Evolutionary conservation across 2,113 vertebrate genomes (phyloP).

Genomic region (Calonectris borealis): DNA sequence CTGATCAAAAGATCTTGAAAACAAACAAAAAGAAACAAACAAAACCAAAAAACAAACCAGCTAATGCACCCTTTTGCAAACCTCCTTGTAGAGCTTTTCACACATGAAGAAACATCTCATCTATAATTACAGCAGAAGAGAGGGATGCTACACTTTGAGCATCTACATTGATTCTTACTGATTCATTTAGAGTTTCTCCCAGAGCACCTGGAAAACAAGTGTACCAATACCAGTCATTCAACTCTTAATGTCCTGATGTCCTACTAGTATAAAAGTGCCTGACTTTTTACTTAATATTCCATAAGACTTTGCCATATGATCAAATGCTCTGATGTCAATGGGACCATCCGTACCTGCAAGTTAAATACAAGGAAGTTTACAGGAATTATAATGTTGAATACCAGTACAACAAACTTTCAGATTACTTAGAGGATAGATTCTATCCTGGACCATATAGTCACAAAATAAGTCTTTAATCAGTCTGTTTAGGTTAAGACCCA

Average conservation of each 20-base stretch:
- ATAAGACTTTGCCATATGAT: not conserved
- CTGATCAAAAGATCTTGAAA: not conserved
- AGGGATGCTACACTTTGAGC: not conserved
- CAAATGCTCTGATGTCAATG: not conserved
- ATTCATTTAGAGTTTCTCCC: not conserved
- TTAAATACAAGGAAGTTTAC: not conserved
- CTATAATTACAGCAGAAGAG: not conserved
- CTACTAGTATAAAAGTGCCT: not conserved
- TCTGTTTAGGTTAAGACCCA: not conserved
- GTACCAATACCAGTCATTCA: not conserved
- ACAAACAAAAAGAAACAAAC: accelerated
- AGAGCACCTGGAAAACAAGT: not conserved
- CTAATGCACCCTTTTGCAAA: not conserved
- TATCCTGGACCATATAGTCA: not conserved
- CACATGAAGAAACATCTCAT: not conserved
- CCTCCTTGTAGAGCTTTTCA: not conserved
- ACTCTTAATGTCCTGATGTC: not conserved
- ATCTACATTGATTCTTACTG: not conserved
- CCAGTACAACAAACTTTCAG: not conserved
- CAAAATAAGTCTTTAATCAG: not conserved
- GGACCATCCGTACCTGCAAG: not conserved
- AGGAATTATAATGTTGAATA: not conserved
- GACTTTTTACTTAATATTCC: not conserved
- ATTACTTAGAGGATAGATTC: not conserved
- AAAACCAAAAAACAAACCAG: not conserved